phyloP scores from a whole-genome alignment of 2,113 vertebrate genomes.

The Alexandromys fortis region DNA sequence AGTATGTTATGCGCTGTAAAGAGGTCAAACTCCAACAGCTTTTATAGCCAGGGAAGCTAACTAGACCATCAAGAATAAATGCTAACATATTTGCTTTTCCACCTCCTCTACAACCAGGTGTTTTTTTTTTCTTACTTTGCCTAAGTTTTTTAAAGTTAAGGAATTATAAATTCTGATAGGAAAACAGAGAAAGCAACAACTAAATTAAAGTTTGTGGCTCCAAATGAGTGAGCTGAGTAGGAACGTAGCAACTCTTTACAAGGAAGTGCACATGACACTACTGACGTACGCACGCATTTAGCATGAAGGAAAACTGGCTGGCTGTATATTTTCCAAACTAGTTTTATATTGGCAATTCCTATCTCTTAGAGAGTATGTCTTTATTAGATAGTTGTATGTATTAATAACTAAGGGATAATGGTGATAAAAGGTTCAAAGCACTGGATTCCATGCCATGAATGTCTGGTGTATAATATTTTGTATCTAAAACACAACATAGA shows the following conservation, averaged over 20 bases:
- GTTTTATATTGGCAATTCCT: background rate
- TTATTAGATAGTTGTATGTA: background rate
- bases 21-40: constrained; percentile 73
- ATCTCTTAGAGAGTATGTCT: background rate
- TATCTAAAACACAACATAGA: background rate
- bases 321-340: background rate
- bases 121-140: constrained; percentile 66
- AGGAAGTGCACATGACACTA: constrained; percentile 28
- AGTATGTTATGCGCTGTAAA: constrained; percentile 67
- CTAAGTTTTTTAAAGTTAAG: constrained; percentile 53
- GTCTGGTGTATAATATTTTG: background rate
- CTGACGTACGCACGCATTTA: constrained; percentile 13
- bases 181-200: constrained; percentile 7
- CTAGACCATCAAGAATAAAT: constrained; percentile 81
- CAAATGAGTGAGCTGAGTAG: constrained; percentile 26
- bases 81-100: constrained; percentile 80
- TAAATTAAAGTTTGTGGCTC: constrained; percentile 32
- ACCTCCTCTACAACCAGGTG: constrained; percentile 49
- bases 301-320: background rate
- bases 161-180: constrained; percentile 75
- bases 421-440: background rate
- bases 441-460: background rate
- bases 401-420: background rate
- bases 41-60: constrained; percentile 79
- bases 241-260: background rate